These are phyloP conservation scores for Magallana ariakensis DNA, from an alignment of 1,140 invertebrate species.

Conservation along the genomic window DNA sequence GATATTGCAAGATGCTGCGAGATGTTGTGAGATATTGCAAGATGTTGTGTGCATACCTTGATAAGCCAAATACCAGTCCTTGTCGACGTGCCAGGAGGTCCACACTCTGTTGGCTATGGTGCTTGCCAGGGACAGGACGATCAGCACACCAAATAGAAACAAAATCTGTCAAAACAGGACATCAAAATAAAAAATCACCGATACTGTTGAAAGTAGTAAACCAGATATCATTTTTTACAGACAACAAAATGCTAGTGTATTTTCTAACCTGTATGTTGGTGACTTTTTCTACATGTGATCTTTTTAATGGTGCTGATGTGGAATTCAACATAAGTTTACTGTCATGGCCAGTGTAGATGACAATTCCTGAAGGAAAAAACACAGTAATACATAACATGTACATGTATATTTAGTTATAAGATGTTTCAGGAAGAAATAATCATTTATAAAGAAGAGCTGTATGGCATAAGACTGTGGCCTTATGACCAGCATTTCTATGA, in stretches of 20 bases:
- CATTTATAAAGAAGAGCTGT: too few relatives aligned
- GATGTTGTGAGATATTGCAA: not conserved
- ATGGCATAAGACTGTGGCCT: not conserved
- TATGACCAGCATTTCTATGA: not conserved
- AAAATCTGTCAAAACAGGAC: conserved; percentile 84
- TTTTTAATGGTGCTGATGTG: conserved; percentile 89
- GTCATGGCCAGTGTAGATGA: conserved; percentile 98
- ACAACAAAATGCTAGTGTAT: too few relatives aligned
- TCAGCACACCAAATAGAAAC: conserved; percentile 94
- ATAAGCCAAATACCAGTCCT: conserved; percentile 93
- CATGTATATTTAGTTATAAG: too few relatives aligned
- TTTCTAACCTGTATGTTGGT: conserved; percentile 90
- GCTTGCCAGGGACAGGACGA: conserved; percentile 93
- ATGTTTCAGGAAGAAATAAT: too few relatives aligned
- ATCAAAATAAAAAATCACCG: too few relatives aligned
- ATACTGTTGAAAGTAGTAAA: too few relatives aligned
- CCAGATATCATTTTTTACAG: too few relatives aligned
- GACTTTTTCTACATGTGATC: conserved; percentile 95
- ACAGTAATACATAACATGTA: too few relatives aligned
- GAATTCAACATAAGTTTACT: conserved; percentile 93
- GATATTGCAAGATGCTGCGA: too few relatives aligned
- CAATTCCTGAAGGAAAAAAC: conserved; percentile 81
- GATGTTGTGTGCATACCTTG: conserved; percentile 81
- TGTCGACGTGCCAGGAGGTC: conserved; percentile 82
- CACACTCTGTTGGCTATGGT: conserved; percentile 93